These are phyloP conservation scores for Karalla daura DNA, from an alignment of 2,797 vertebrate species.

Conservation along the genomic window DNA sequence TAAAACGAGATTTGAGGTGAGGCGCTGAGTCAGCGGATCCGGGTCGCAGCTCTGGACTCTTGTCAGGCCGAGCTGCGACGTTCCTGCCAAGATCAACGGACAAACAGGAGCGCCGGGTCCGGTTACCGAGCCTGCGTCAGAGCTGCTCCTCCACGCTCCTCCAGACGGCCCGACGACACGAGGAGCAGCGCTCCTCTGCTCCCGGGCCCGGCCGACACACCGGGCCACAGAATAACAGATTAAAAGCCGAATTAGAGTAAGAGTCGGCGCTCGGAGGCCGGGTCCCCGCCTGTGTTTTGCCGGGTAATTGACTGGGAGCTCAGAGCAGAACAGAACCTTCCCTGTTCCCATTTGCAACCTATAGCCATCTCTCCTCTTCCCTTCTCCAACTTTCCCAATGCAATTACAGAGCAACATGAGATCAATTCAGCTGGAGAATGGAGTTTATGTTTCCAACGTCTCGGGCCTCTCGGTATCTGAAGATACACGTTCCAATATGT, in stretches of 20 bases:
- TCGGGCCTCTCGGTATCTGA: conserved; percentile 41
- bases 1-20: too few species aligned
- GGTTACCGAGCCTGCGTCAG: too few species aligned
- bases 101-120: too few species aligned
- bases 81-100: too few species aligned
- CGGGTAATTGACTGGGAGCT: conserved; percentile 39
- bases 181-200: too few species aligned
- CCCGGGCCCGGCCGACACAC: too few species aligned
- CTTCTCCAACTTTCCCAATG: conserved; percentile 57
- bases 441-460: conserved; percentile 65
- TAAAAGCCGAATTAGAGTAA: background rate
- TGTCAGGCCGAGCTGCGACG: too few species aligned
- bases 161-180: too few species aligned
- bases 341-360: conserved; percentile 45
- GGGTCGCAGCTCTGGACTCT: too few species aligned
- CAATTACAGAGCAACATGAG: conserved; percentile 74
- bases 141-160: too few species aligned
- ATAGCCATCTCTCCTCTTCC: conserved; percentile 34
- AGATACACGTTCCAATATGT: conserved; percentile 68
- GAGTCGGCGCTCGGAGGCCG: background rate
- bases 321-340: conserved; percentile 37
- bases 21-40: too few species aligned
- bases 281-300: conserved; percentile 1
- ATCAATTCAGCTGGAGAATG: conserved; percentile 65
- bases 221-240: conserved; percentile 4